Evolutionary conservation across 2,113 vertebrate genomes (phyloP).

Genomic region (Pogonocichla stellata): DNA sequence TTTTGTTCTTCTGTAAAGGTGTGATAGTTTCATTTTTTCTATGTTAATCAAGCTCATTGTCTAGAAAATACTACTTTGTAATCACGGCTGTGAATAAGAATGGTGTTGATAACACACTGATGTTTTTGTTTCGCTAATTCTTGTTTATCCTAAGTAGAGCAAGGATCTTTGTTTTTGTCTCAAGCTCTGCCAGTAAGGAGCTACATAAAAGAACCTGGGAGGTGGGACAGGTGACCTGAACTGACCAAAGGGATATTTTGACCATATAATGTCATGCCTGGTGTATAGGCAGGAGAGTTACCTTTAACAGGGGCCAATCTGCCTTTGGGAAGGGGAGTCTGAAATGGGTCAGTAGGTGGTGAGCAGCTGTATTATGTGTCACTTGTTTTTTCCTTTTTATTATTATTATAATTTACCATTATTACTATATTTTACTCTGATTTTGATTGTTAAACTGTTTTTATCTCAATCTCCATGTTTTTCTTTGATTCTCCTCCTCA

Average conservation of each 20-base stretch:
- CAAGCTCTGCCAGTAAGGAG: background rate
- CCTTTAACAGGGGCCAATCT: background rate
- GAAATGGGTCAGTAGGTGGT: fast-evolving
- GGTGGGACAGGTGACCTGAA: background rate
- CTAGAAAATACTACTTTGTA: background rate
- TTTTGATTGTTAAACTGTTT: background rate
- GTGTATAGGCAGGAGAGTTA: background rate
- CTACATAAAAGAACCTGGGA: background rate
- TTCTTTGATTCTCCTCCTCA: background rate
- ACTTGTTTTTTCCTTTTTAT: background rate
- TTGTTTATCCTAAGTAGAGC: background rate
- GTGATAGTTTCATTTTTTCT: background rate
- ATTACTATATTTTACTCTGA: background rate
- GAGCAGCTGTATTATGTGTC: background rate
- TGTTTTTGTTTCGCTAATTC: background rate
- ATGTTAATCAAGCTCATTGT: background rate
- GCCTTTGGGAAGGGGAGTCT: background rate
- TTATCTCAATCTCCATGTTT: background rate
- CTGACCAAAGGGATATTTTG: background rate
- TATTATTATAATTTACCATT: background rate
- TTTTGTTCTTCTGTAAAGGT: background rate
- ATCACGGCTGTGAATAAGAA: background rate
- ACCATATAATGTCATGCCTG: fast-evolving
- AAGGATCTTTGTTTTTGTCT: background rate
- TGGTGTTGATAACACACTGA: background rate